Percentiles rank a stretch among this genome's conserved stretches.
Evolutionary conservation across 92 coral and sea anemone genomes (phyloP).

Genomic region (Siderastrea siderea): DNA sequence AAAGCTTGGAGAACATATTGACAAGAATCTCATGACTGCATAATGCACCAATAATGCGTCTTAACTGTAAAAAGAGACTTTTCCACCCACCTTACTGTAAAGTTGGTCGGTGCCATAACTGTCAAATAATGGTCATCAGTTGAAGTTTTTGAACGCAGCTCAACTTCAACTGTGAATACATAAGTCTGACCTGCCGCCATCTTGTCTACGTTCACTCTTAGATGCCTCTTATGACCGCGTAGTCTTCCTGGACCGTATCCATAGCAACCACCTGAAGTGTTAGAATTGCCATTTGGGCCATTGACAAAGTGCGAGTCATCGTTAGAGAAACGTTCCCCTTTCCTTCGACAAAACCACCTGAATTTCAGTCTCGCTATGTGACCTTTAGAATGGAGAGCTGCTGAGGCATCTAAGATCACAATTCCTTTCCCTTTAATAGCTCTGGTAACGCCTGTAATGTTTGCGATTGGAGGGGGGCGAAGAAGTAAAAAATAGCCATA

Average conservation of each 20-base stretch:
- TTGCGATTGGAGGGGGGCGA: slow-evolving; percentile 22
- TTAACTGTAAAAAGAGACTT: neutral
- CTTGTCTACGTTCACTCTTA: slow-evolving; percentile 20
- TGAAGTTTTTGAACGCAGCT: slow-evolving; percentile 27
- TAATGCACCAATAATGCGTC: too few species aligned
- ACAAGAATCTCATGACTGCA: too few species aligned
- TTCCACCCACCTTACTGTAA: slow-evolving; percentile 59
- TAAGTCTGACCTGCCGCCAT: neutral
- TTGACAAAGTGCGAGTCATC: slow-evolving; percentile 6
- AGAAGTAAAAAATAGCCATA: slow-evolving; percentile 39
- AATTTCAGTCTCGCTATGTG: neutral
- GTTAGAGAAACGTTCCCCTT: slow-evolving; percentile 19
- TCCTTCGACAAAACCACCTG: slow-evolving; percentile 53
- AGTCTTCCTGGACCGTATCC: slow-evolving; percentile 61
- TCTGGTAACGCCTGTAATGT: slow-evolving; percentile 20
- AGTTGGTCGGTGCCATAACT: slow-evolving; percentile 49
- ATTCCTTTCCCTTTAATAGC: slow-evolving; percentile 46
- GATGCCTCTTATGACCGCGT: neutral
- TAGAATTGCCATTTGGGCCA: neutral
- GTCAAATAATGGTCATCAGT: slow-evolving; percentile 52
- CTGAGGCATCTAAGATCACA: slow-evolving; percentile 15
- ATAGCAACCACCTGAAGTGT: slow-evolving; percentile 44
- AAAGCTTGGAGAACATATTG: too few species aligned
- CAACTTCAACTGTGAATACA: neutral
- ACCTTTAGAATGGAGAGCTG: slow-evolving; percentile 6